A percentile compares a stretch with the other conserved stretches of the same genome.
phyloP scores from a whole-genome alignment of 30 jellyfish, hydroid and myxozoan genomes.

The Clytia hemisphaerica region DNA sequence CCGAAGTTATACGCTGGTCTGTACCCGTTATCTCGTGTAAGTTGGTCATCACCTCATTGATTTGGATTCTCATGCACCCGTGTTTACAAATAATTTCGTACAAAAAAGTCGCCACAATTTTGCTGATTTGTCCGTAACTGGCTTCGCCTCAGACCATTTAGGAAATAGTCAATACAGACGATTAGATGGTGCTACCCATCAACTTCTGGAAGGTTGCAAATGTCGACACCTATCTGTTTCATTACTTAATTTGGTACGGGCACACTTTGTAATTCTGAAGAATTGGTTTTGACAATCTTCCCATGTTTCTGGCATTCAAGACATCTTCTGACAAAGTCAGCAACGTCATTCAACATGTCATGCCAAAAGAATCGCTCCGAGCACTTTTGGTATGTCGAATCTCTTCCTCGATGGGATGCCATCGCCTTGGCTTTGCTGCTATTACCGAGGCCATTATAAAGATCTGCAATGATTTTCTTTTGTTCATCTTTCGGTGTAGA shows the following conservation, averaged over 20 bases:
- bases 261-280: no score
- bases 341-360: conserved; percentile 2
- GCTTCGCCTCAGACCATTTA: no score
- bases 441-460: conserved; percentile 22
- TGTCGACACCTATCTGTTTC: no score
- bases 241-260: no score
- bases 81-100: no score
- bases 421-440: conserved; percentile 24
- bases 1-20: background rate
- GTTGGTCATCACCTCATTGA: background rate
- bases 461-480: conserved; percentile 13
- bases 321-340: conserved; percentile 2
- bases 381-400: conserved; percentile 18
- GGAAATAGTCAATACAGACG: no score
- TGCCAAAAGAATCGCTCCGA: conserved; percentile 25
- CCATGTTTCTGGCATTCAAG: conserved; percentile 21
- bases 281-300: no score
- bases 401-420: conserved; percentile 13
- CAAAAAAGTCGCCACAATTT: no score
- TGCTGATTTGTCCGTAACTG: no score
- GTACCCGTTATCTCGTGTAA: background rate
- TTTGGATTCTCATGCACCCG: no score
- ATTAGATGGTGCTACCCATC: no score
- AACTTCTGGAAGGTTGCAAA: no score
- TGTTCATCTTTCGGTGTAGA: background rate